phyloP scores from a whole-genome alignment of 2,113 vertebrate genomes.

The Syngnathus typhle region DNA sequence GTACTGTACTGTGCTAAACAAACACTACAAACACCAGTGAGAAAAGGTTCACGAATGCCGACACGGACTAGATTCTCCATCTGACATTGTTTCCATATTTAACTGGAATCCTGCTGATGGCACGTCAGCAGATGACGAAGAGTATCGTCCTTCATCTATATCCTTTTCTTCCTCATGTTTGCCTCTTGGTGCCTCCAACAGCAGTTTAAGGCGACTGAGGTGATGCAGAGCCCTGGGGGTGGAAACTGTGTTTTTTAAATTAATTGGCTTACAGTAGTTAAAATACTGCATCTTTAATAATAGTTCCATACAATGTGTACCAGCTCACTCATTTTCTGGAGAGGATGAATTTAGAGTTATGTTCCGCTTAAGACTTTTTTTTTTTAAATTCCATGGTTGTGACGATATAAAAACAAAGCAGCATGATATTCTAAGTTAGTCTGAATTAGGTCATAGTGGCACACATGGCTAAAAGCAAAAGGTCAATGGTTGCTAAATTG shows the following conservation, averaged over 20 bases:
- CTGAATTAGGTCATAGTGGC: no score
- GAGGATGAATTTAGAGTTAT: not conserved
- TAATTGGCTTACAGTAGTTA: not conserved
- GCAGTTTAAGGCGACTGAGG: slow-evolving; percentile 46
- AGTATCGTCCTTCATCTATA: slow-evolving; percentile 51
- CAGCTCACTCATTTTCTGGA: not conserved
- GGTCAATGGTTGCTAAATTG: not conserved
- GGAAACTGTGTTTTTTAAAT: not conserved
- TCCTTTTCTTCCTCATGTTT: slow-evolving; percentile 27
- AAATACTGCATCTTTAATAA: not conserved
- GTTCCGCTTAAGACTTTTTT: not conserved
- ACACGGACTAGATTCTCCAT: not conserved
- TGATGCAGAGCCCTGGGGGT: slow-evolving; percentile 48
- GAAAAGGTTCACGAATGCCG: not conserved
- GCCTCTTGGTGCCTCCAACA: slow-evolving; percentile 43
- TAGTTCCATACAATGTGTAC: not conserved
- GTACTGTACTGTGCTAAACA: not conserved
- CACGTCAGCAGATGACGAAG: slow-evolving; percentile 37
- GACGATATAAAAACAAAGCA: no score
- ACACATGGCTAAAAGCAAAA: not conserved
- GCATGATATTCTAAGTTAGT: no score
- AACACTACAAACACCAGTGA: not conserved
- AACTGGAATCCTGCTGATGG: slow-evolving; percentile 9
- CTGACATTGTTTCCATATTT: not conserved
- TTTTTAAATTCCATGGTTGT: no score